Conservation (phyloP, 1,140 invertebrate species). For the Heliconius nattereri region DNA sequence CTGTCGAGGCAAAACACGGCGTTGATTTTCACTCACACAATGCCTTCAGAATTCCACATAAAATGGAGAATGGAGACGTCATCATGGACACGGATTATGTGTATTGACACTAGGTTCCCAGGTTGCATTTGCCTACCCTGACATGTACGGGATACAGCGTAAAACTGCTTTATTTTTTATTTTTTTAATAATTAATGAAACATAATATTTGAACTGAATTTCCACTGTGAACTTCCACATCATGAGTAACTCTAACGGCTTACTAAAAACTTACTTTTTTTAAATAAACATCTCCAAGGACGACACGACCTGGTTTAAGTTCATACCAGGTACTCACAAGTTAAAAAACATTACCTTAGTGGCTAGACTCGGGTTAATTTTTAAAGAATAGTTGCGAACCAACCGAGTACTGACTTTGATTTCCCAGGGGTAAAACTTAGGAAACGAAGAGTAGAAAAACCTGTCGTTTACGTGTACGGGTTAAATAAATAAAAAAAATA, state of each 20-base stretch:
- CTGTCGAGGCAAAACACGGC: too few species aligned
- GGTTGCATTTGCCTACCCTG: too few species aligned
- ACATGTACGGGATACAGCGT: too few species aligned
- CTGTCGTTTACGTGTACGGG: neutral
- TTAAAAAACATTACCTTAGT: constrained; percentile 30
- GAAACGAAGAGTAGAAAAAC: constrained; percentile 43
- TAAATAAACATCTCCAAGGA: constrained; percentile 6
- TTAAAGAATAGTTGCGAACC: constrained; percentile 49
- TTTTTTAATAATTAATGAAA: too few species aligned
- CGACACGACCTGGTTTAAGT: constrained; percentile 15
- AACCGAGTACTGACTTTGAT: constrained; percentile 49
- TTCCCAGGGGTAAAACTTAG: constrained; percentile 56
- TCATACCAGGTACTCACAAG: constrained; percentile 3
- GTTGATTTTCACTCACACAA: too few species aligned
- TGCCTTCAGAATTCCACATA: too few species aligned
- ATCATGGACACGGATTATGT: too few species aligned
- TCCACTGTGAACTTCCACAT: neutral
- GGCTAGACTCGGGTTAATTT: constrained; percentile 50
- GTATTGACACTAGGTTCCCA: too few species aligned
- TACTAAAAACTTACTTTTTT: constrained; percentile 11
- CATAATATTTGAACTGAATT: neutral
- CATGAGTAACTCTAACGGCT: neutral
- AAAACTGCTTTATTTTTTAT: too few species aligned
- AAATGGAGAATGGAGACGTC: too few species aligned
- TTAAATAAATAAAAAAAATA: neutral